Base-by-base conservation (phyloP, 1,140 invertebrate genomes). In the Bombyx mandarina region DNA sequence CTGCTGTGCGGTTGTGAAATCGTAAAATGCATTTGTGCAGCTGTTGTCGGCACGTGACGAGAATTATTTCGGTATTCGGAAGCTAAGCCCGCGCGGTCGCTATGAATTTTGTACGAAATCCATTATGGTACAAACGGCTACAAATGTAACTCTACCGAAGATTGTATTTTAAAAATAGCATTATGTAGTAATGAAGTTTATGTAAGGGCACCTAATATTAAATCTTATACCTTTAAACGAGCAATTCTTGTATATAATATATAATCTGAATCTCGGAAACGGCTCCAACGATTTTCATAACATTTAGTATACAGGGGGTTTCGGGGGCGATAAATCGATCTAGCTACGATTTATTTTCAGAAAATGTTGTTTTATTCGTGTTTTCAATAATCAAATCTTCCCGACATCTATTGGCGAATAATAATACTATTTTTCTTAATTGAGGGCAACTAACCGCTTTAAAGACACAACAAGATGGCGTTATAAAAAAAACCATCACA, bases 1-100 rank as follows among this genome's bases (percentile, higher is more conserved):
- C 45, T 18, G 44, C 12, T 22, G 45, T 54, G 53, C 53, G 53
- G 53, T 54, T 54, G 45, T 54, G 53, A 54, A 54, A 54, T 54
- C 43, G 53, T 54, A 54, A 54, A 54, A 54, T 54, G 53, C 53
- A 54, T 56, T 56, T 56, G 54, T 56, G 45, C 54, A 56, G 54
- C 54, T 56, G 54, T 56, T 56, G 22, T 43, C 46, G 10, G 45
- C 46, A 48, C 54, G 54, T 56, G 54, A 48, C 18, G 6, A 42
- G 54, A 45, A 56, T 56, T 55, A 55, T 55, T 47, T 55, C 47
- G 22, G 10, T 18, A n/a, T 12, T 12, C 42, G 42, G 42, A 45
- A 54, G 44, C 53, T 8, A 45, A 54, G 45, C 45, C 53, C 42
- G 43, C 53, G 45, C 26, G 8, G 3, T 18, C 53, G 43, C 9